Base-by-base conservation (phyloP, 1,140 invertebrate species). In the Drosophila sechellia region DNA sequence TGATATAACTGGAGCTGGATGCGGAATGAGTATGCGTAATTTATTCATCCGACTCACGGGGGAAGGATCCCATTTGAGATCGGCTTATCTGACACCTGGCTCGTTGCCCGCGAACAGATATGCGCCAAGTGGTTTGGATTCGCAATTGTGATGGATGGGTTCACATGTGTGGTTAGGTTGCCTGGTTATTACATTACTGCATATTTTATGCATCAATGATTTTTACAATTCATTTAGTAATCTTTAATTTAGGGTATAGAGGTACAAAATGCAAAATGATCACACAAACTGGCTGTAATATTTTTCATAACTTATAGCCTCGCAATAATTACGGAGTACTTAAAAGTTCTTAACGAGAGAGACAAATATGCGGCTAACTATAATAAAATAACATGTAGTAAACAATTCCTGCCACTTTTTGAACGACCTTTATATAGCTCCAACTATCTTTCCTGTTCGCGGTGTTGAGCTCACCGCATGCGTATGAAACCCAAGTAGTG, bases 1-100 rank as follows among this genome's bases (percentile, higher is more conserved):
- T 75, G 72, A 75, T 75, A 75, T 75, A 75, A 75, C 71, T 56
- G 54, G 71, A 74, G 70, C 70, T 70, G 60, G 53, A 75, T 75
- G 61, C 54, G 39, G 72, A 40, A 39, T 75, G 60, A 75, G 52
- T 64, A 63, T 50, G 57, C 58, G 58, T 64, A 74, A 74, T 74
- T 74, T 56, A 64, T 74, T 42, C 46, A 22, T 37, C 54, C 48
- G 71, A 74, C 25, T 75, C 72, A 66, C 39, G 60, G 27, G 43
- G 39, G 31, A 11, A 75, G 71, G 72, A 75, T 46, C 46, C 71
- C 72, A 58, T 65, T 75, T 25, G 61, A 59, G 73, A 76, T 68
- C 54, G 35, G 49, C 54, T 66, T 68, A 56, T 57, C 64, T 39
- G 50, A 48, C 52, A 70, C 49, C 48, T 46, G 34, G 49, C 22